These are phyloP conservation scores for Phalanger gymnotis DNA, from an alignment of 2,797 vertebrate species.

Conservation along the genomic window DNA sequence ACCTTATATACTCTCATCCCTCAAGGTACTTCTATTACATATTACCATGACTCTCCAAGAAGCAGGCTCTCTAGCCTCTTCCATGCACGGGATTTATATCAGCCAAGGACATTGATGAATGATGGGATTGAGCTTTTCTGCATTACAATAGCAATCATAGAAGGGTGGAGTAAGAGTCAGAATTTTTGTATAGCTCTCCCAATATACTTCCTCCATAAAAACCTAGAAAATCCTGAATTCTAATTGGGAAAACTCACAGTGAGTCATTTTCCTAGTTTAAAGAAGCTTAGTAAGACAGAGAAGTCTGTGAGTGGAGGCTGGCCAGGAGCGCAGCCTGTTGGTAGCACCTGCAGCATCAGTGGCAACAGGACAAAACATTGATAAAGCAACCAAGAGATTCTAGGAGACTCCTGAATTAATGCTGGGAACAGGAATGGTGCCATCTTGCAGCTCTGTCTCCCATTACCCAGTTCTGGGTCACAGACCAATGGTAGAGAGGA, in stretches of 20 bases:
- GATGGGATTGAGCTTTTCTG: background rate
- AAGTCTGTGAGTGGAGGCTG: background rate
- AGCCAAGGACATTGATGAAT: background rate
- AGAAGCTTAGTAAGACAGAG: background rate
- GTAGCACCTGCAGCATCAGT: background rate
- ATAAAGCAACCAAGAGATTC: background rate
- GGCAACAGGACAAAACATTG: background rate
- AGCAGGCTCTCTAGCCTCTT: background rate
- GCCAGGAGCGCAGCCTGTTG: background rate
- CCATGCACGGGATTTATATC: background rate
- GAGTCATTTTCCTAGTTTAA: background rate
- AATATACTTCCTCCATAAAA: background rate
- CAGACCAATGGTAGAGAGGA: background rate
- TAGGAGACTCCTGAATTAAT: background rate
- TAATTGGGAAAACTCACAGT: background rate
- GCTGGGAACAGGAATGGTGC: background rate
- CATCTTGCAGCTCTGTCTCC: background rate
- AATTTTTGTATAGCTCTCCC: background rate
- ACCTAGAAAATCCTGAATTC: background rate
- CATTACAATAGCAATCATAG: background rate
- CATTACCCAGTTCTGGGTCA: background rate
- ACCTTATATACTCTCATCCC: background rate
- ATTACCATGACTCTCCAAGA: background rate
- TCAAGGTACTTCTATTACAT: background rate
- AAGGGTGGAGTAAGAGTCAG: background rate